These are phyloP conservation scores for Rhynchopsitta pachyrhyncha DNA, from an alignment of 2,113 vertebrate species.

Conservation along the genomic window DNA sequence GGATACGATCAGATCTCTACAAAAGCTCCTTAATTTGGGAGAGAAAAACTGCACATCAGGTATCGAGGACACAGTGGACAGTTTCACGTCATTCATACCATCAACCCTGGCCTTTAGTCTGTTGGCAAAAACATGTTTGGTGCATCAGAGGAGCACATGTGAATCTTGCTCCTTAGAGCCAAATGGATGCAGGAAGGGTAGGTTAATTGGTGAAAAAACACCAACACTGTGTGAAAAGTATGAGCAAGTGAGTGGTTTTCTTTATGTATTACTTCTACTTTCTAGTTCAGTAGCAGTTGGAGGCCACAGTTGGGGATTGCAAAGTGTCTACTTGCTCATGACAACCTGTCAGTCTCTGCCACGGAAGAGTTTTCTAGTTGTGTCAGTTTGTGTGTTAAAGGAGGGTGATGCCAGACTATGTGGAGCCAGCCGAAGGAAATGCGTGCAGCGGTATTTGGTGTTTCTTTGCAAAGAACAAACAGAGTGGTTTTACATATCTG, in stretches of 20 bases:
- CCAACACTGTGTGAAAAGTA: neutral
- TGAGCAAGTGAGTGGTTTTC: neutral
- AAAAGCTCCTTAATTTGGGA: neutral
- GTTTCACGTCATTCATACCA: neutral
- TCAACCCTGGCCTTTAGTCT: neutral
- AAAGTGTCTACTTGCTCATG: neutral
- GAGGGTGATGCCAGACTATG: neutral
- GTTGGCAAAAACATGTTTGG: neutral
- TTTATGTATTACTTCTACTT: neutral
- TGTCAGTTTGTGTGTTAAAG: neutral
- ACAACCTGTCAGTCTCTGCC: neutral
- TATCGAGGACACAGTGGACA: neutral
- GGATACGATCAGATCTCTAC: neutral
- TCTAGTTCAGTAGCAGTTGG: neutral
- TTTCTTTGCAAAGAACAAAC: constrained; percentile 16
- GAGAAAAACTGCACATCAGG: neutral
- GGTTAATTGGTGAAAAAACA: neutral
- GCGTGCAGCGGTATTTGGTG: neutral
- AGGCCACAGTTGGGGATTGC: neutral
- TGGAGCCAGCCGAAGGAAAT: constrained; percentile 21
- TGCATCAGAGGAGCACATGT: neutral
- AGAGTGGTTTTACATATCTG: neutral
- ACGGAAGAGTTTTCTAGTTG: neutral
- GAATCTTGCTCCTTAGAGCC: neutral
- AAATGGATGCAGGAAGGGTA: neutral